Evolutionary conservation across 2,113 vertebrate species (phyloP).

Genomic region (Datnioides undecimradiatus): DNA sequence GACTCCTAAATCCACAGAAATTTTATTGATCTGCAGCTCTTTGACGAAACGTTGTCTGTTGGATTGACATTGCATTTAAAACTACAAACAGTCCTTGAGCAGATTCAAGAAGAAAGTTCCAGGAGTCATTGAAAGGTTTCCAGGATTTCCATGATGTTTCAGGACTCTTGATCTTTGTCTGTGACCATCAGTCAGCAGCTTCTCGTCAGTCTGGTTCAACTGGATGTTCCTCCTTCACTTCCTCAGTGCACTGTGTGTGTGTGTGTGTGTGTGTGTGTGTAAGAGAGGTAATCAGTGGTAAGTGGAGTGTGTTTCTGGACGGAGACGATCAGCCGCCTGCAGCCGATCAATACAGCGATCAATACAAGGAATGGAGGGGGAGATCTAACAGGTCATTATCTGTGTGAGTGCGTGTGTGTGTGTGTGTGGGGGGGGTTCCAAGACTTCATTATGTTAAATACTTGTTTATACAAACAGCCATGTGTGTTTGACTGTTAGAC

Average conservation of each 20-base stretch:
- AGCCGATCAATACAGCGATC: slow-evolving; percentile 59
- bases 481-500: slow-evolving; percentile 23
- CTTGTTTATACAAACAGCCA: slow-evolving; percentile 23
- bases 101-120: too few species aligned
- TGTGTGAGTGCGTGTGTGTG: slow-evolving; percentile 22
- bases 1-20: slow-evolving; percentile 44
- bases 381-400: slow-evolving; percentile 31
- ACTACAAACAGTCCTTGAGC: too few species aligned
- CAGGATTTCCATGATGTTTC: too few species aligned
- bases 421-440: slow-evolving; percentile 15
- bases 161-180: too few species aligned
- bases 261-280: slow-evolving; percentile 19
- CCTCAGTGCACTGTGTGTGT: too few species aligned
- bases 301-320: slow-evolving; percentile 62
- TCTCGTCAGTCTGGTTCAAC: too few species aligned
- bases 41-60: neutral
- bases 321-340: slow-evolving; percentile 66
- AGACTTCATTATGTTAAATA: slow-evolving; percentile 38
- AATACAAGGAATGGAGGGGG: slow-evolving; percentile 41
- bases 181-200: too few species aligned
- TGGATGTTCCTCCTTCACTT: too few species aligned
- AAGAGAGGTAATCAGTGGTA: slow-evolving; percentile 46
- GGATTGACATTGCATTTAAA: too few species aligned
- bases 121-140: too few species aligned
- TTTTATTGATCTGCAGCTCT: slow-evolving; percentile 36